phyloP scores from a whole-genome alignment of 2,113 vertebrate species.

The Struthidea cinerea region DNA sequence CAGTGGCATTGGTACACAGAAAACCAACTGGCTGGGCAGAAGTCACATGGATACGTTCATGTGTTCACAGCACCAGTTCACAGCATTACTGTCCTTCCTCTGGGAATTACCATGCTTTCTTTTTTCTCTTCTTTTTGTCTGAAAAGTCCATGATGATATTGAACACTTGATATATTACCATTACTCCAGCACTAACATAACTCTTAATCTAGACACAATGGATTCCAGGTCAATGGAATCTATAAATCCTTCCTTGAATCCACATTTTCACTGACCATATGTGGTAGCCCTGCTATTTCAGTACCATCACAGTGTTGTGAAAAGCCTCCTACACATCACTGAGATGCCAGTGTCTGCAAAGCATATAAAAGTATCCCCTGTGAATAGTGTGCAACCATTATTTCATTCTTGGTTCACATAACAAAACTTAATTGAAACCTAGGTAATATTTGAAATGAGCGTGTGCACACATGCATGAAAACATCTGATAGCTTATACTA shows the following conservation, averaged over 20 bases:
- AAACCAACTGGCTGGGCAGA: background rate
- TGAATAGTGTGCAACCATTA: fast-evolving
- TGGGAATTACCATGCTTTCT: background rate
- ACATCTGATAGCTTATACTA: background rate
- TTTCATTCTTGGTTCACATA: background rate
- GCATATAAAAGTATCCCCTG: background rate
- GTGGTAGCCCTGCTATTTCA: background rate
- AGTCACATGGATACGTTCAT: background rate
- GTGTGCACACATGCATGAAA: background rate
- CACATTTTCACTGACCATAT: background rate
- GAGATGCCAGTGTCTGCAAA: background rate
- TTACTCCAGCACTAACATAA: background rate
- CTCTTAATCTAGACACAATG: background rate
- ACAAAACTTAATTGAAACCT: background rate
- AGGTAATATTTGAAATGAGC: background rate
- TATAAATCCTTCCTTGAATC: background rate
- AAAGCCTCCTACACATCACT: background rate
- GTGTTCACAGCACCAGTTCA: background rate
- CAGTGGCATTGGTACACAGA: background rate
- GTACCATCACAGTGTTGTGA: background rate
- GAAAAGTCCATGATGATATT: background rate
- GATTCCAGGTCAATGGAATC: background rate
- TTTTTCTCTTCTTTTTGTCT: background rate
- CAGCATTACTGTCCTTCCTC: background rate
- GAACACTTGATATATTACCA: background rate